A percentile compares a stretch with the other conserved stretches of the same genome.
Evolutionary conservation across 2,797 vertebrate genomes (phyloP).

Genomic region (Pangasius sanitwongsei): DNA sequence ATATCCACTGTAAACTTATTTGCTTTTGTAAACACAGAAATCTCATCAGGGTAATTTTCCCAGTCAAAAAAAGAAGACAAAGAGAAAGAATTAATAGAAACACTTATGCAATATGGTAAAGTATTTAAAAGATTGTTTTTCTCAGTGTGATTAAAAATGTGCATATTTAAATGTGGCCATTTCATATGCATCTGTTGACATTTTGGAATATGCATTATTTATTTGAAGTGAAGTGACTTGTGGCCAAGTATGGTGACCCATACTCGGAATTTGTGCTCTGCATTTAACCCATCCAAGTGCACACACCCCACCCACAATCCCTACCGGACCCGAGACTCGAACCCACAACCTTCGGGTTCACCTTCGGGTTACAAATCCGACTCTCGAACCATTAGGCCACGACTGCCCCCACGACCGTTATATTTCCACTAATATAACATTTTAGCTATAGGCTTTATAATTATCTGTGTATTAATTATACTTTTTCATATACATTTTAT

Average conservation of each 20-base stretch:
- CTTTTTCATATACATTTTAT: slow-evolving; percentile 32
- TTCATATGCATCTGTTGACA: slow-evolving; percentile 4
- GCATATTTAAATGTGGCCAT: neutral
- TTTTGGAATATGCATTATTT: slow-evolving; percentile 34
- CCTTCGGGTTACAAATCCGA: too few relatives aligned
- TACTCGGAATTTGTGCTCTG: too few relatives aligned
- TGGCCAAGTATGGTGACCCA: too few relatives aligned
- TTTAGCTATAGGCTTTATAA: neutral
- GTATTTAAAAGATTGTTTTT: neutral
- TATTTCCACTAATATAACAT: neutral
- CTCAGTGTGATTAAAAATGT: neutral
- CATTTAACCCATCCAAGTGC: too few relatives aligned
- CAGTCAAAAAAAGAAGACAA: slow-evolving; percentile 6
- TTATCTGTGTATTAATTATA: slow-evolving; percentile 34
- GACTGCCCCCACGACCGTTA: too few relatives aligned
- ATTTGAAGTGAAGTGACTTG: too few relatives aligned
- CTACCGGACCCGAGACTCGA: too few relatives aligned
- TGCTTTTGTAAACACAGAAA: slow-evolving; percentile 63
- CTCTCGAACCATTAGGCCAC: too few relatives aligned
- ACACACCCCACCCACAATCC: too few relatives aligned
- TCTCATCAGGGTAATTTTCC: slow-evolving; percentile 65
- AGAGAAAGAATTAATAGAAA: neutral
- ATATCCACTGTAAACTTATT: slow-evolving; percentile 60
- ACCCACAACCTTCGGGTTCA: too few relatives aligned
- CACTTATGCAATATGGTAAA: neutral